Conservation (phyloP, 1,140 invertebrate genomes). For the Platorchestia sp. region DNA sequence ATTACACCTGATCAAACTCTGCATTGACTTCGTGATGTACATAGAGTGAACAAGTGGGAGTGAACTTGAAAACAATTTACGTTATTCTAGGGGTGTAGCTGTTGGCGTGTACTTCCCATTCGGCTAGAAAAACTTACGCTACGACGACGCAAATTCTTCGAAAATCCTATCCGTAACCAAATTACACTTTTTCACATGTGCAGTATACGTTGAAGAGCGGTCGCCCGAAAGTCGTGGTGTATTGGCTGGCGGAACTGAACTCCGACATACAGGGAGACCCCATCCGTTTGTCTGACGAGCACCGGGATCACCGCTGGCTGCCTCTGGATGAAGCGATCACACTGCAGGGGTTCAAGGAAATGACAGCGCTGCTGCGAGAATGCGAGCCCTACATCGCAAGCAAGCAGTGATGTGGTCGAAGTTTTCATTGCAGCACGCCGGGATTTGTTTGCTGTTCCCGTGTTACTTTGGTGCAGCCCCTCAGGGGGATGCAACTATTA, state of each 20-base stretch:
- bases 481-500: too few species aligned
- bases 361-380: neutral
- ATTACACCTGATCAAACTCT: too few species aligned
- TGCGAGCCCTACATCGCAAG: neutral
- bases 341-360: neutral
- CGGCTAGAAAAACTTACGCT: too few species aligned
- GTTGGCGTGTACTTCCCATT: too few species aligned
- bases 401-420: neutral
- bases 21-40: too few species aligned
- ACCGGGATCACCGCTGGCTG: neutral
- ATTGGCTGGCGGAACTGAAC: constrained; percentile 4
- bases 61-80: too few species aligned
- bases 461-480: neutral
- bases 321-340: neutral
- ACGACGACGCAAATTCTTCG: too few species aligned
- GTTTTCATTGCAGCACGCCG: neutral
- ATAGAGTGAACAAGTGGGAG: too few species aligned
- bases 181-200: neutral
- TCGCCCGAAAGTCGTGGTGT: neutral
- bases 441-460: neutral
- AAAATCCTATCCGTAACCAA: too few species aligned
- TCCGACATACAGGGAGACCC: neutral
- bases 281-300: constrained; percentile 19
- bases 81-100: too few species aligned
- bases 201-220: neutral